Evolutionary conservation across 2,797 vertebrate genomes (phyloP), one percentile per base, ranked within the genome.

Genomic region (Phrynocephalus guinanensis): DNA sequence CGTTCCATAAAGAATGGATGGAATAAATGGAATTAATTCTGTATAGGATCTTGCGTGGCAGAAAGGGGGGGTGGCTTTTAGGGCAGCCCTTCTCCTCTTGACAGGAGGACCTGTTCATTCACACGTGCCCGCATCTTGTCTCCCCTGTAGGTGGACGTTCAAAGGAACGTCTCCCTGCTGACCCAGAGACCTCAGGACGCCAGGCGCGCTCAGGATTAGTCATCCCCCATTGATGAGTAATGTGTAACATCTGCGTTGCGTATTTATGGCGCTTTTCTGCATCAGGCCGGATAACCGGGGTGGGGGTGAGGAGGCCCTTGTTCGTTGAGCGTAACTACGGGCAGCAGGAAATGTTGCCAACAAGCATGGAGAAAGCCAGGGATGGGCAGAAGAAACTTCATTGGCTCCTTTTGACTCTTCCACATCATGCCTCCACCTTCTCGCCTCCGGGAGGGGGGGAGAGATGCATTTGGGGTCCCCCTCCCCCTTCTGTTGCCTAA

Each of bases 301-400:
- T 33, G 1, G 52, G 52, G 10, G 87, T n/a, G 44, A 26, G 20
- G 56, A 82, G 89, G 87, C 91, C 20, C 72, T 0, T 94, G 93
- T 93, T 94, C 94, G 94, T 91, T 90, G 92, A 38, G 91, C 18
- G 95, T 95, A 91, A 91, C 94, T 90, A 95, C 86, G 93, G 94
- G 91, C 93, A 90, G 91, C 71, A 91, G 72, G 90, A 92, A 94
- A 81, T 0, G 79, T 33, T 88, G 91, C 83, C 86, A 82, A 82
- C 86, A 82, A 82, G 88, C 84, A 88, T 56, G 0, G 0, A 56
- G 91, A 84, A 80, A 90, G 83, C 84, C 91, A 56, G 52, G 73
- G 82, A 88, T 28, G 79, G 90, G 10, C 1, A 84, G 90, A 63
- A 90, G 63, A 67, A 75, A 79, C 85, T 85, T 67, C 6, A 5